Evolutionary conservation across 2,888 invertebrate species (phyloP), one percentile per base, ranked within the genome.

Genomic region (Agonopterix arenella): DNA sequence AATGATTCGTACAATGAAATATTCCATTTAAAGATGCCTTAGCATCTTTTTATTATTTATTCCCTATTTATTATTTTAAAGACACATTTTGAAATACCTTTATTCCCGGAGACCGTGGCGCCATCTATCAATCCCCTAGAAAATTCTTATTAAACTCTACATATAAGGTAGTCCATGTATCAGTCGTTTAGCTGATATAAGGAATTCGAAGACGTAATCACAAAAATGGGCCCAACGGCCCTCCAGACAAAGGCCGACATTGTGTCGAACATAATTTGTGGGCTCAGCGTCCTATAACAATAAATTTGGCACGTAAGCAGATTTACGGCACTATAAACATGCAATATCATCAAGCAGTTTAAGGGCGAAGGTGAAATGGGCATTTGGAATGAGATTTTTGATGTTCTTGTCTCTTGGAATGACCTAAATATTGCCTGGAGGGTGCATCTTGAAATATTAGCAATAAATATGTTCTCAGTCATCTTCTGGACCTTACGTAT

Each of bases 271-370:
- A 70, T 65, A 66, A 73, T 70, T 71, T 73, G 78, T 77, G 74
- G 67, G 66, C 61, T 70, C 65, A 62, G 61, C 67, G 62, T 68
- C 72, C 70, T 73, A 76, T 72, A 75, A 70, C 76, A 64, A 84
- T 84, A 85, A 84, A 85, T 84, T 78, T 73, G 56, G 50, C 59
- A 60, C 66, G 75, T 73, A 73, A 73, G 68, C 72, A 71, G 78
- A 83, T 83, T 84, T 84, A 85, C 78, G 74, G 68, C 69, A 68
- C 78, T 64, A 76, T 83, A 83, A 83, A 84, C 76, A 76, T 76
- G 80, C 71, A 76, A 81, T 76, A 80, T 77, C 81, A 76, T 80
- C 75, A 66, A 69, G 73, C 66, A 71, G 66, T 73, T 77, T 74
- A 70, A 76, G 66, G 63, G 65, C 55, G 55, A 58, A 64, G 54